These are phyloP conservation scores for Melieria omissa DNA, from an alignment of 2,888 invertebrate genomes.

Conservation along the genomic window DNA sequence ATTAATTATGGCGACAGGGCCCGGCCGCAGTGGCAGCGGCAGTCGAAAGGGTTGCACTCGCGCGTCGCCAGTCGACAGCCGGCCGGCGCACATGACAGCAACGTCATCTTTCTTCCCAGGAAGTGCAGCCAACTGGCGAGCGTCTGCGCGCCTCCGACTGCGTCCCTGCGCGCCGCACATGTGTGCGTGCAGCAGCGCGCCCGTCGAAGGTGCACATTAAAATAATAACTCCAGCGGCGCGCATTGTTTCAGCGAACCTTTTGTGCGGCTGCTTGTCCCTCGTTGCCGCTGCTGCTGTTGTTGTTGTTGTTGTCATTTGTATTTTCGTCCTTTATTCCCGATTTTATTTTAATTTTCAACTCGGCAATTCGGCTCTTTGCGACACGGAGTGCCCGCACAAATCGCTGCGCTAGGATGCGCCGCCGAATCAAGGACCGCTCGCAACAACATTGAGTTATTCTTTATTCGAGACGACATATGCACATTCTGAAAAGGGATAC, in stretches of 20 bases:
- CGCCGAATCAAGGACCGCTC: too few species aligned
- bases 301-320: not conserved
- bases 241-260: constrained; percentile 2
- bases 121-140: constrained; percentile 29
- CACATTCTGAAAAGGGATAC: constrained; percentile 11
- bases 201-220: constrained; percentile 52
- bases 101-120: constrained; percentile 27
- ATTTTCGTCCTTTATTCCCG: constrained; percentile 31
- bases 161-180: constrained; percentile 40
- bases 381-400: constrained; percentile 56
- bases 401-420: constrained; percentile 44
- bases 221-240: constrained; percentile 54
- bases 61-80: constrained; percentile 34
- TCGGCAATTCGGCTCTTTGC: constrained; percentile 45
- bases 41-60: constrained; percentile 20
- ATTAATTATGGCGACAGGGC: constrained; percentile 57
- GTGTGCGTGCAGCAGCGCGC: constrained; percentile 38
- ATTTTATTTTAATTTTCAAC: constrained; percentile 44
- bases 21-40: not conserved
- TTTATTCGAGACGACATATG: constrained; percentile 47
- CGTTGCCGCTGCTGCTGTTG: not conserved
- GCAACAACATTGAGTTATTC: constrained; percentile 17
- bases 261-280: not conserved
- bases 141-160: not conserved
- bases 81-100: constrained; percentile 44